phyloP scores from a whole-genome alignment of 53 echinoderm and acorn worm genomes.

The Paelopatides confundens region DNA sequence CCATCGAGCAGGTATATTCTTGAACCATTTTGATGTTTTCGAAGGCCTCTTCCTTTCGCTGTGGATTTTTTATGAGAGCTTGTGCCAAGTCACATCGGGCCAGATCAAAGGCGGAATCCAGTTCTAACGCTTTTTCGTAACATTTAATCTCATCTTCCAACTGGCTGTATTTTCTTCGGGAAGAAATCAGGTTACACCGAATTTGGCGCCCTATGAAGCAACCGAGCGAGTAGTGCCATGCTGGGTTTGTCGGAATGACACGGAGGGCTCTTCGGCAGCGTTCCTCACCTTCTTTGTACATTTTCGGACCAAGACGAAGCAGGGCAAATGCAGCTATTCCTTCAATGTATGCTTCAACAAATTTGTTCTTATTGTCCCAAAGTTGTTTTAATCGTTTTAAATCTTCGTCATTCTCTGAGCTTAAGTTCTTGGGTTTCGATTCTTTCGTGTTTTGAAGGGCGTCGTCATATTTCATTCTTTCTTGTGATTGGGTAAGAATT shows the following conservation, averaged over 20 bases:
- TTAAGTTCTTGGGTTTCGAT: no score
- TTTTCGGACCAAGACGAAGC: background rate
- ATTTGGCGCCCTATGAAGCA: background rate
- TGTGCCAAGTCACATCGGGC: constrained; percentile 3
- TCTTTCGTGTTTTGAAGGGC: no score
- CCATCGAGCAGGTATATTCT: background rate
- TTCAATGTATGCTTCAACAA: background rate
- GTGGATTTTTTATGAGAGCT: background rate
- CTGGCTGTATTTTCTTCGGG: background rate
- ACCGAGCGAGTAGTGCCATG: background rate
- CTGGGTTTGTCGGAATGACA: background rate
- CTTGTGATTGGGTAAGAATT: no score
- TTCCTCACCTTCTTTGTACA: constrained; percentile 1
- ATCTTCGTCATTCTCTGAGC: no score
- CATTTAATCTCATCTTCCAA: no score
- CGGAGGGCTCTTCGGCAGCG: background rate
- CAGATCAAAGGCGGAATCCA: background rate
- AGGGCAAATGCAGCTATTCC: background rate
- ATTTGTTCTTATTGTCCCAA: background rate
- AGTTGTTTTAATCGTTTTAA: no score
- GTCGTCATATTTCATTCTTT: no score
- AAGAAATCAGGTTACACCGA: background rate
- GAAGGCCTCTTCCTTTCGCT: background rate
- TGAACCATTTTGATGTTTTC: background rate
- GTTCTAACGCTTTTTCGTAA: background rate